phyloP scores from a whole-genome alignment of 2,113 vertebrate species.

The Pontoporia blainvillei region DNA sequence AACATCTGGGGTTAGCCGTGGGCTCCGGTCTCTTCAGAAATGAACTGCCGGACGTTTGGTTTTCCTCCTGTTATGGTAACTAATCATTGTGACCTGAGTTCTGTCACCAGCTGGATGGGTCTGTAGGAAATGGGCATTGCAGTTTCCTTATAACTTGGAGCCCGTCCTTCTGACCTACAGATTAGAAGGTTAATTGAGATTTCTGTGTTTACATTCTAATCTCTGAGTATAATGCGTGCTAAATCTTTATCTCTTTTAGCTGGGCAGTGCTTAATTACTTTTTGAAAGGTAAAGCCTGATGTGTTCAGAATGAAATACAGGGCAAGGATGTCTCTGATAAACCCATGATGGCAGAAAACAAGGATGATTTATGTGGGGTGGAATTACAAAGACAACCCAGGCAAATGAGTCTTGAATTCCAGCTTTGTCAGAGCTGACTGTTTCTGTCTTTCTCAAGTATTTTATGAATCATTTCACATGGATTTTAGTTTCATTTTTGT shows the following conservation, averaged over 20 bases:
- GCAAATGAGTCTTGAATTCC: neutral
- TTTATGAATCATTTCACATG: neutral
- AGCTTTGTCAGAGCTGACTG: neutral
- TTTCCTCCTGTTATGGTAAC: neutral
- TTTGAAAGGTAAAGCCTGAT: neutral
- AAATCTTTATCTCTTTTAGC: neutral
- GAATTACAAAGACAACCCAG: accelerated
- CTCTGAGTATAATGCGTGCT: neutral
- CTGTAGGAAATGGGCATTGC: neutral
- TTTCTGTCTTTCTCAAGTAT: neutral
- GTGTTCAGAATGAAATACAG: neutral
- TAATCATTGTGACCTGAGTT: neutral
- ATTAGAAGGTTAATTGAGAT: slow-evolving; percentile 58
- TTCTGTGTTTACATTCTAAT: slow-evolving; percentile 14
- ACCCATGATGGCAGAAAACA: neutral
- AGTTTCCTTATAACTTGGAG: neutral
- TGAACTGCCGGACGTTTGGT: accelerated
- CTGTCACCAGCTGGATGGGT: neutral
- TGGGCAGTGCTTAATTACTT: neutral
- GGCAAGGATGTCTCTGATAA: neutral
- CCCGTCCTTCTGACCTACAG: neutral
- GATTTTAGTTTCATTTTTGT: neutral
- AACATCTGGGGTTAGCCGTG: accelerated
- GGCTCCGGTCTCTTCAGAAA: neutral
- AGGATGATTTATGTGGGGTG: neutral